Percentiles rank a stretch among this genome's conserved stretches.
Conservation (phyloP, 1,140 invertebrate species). For the Drosophila sucinea region DNA sequence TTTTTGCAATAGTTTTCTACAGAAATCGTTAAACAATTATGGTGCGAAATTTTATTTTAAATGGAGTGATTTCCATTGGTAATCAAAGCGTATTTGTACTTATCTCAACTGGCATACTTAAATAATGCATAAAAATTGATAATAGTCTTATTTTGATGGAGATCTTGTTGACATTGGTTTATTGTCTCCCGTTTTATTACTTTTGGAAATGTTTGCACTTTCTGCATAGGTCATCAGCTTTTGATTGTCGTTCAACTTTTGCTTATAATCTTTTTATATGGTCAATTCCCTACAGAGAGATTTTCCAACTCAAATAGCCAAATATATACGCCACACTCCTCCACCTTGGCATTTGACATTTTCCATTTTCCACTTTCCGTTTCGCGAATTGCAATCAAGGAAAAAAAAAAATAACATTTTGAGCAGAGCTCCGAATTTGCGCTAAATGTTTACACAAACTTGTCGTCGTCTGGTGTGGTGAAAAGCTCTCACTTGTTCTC, state of each 20-base stretch:
- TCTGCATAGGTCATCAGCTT: not conserved
- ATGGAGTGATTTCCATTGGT: no score
- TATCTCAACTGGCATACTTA: not conserved
- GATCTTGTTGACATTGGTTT: not conserved
- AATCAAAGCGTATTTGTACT: not conserved
- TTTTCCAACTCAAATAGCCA: conserved; percentile 20
- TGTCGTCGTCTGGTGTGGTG: conserved; percentile 51
- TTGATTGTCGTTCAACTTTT: not conserved
- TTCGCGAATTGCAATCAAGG: conserved; percentile 18
- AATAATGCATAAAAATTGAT: conserved; percentile 5
- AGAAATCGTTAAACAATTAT: no score
- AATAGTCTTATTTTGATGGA: not conserved
- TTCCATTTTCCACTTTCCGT: conserved; percentile 15
- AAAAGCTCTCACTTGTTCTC: conserved; percentile 53
- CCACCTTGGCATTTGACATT: conserved; percentile 77
- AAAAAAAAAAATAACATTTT: conserved; percentile 20
- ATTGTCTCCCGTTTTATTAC: not conserved
- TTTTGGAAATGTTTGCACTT: not conserved
- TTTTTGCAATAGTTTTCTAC: no score
- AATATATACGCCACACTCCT: conserved; percentile 14
- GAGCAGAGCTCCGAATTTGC: conserved; percentile 18
- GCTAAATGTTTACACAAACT: conserved; percentile 56
- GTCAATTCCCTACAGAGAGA: conserved; percentile 30
- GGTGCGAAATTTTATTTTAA: no score
- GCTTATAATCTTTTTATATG: conserved; percentile 21